Percentiles rank a stretch among this genome's conserved stretches.
Evolutionary conservation across 2,113 vertebrate genomes (phyloP).

Genomic region (Periophthalmus modestus): DNA sequence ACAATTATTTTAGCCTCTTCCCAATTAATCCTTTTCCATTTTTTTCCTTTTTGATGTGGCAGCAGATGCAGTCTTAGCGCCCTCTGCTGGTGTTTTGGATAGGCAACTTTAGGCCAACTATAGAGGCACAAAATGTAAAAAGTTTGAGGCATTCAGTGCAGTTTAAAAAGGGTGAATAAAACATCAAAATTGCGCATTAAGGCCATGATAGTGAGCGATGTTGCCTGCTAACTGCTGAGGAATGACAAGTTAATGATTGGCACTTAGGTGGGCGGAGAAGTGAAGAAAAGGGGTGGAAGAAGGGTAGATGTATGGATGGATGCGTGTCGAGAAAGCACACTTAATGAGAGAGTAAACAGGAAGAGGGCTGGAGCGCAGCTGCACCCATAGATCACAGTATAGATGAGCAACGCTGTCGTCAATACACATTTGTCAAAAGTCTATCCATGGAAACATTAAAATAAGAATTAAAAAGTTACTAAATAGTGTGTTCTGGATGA

Average conservation of each 20-base stretch:
- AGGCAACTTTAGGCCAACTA: background rate
- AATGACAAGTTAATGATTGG: conserved; percentile 67
- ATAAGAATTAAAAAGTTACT: background rate
- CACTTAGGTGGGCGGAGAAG: conserved; percentile 47
- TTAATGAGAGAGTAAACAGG: conserved; percentile 54
- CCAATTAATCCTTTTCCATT: background rate
- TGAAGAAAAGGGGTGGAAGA: conserved; percentile 7
- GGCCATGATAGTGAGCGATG: background rate
- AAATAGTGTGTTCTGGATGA: background rate
- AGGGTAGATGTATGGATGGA: conserved; percentile 33
- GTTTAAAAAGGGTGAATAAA: background rate
- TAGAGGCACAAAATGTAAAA: background rate
- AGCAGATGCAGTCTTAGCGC: background rate
- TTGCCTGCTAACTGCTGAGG: conserved; percentile 43
- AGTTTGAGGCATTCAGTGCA: background rate
- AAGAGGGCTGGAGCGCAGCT: conserved; percentile 37
- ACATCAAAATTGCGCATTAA: background rate
- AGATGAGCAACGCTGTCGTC: conserved; percentile 26
- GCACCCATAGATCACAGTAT: conserved; percentile 29
- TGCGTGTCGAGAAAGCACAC: conserved; percentile 44
- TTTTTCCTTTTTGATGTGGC: background rate
- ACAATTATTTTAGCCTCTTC: background rate
- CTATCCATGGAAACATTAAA: background rate
- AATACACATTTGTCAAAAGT: background rate
- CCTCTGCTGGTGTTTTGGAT: too few relatives aligned